phyloP scores from a whole-genome alignment of 1,140 invertebrate species.

The Centruroides sculpturatus region DNA sequence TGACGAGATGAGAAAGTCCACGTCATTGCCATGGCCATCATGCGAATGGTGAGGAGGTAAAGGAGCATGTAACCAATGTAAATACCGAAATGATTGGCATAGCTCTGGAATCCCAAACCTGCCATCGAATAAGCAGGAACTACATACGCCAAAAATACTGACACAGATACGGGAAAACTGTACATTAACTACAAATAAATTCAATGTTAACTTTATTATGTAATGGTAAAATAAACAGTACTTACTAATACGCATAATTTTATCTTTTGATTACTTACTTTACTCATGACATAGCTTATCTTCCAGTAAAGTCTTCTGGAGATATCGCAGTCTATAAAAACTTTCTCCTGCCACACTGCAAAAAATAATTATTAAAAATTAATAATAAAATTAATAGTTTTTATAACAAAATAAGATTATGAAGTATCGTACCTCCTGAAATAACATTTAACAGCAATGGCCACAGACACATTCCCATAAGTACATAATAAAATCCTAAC shows the following conservation, averaged over 20 bases:
- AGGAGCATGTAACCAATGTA: slow-evolving; percentile 67
- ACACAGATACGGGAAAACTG: slow-evolving; percentile 42
- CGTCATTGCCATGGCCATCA: slow-evolving; percentile 49
- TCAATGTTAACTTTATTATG: no score
- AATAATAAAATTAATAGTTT: no score
- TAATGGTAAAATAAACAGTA: no score
- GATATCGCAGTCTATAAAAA: slow-evolving; percentile 59
- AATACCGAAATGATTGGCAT: slow-evolving; percentile 49
- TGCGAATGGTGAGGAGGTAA: slow-evolving; percentile 54
- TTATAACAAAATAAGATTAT: no score
- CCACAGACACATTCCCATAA: slow-evolving; percentile 57
- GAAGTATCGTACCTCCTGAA: slow-evolving; percentile 33
- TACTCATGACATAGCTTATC: slow-evolving; percentile 56
- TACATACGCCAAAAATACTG: slow-evolving; percentile 61
- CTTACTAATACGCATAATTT: no score
- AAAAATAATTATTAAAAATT: background rate
- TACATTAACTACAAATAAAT: slow-evolving; percentile 36
- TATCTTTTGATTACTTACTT: slow-evolving; percentile 38
- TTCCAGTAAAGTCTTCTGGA: slow-evolving; percentile 60
- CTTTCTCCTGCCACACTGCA: slow-evolving; percentile 43
- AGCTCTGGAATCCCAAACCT: slow-evolving; percentile 44
- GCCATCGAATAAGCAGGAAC: slow-evolving; percentile 81
- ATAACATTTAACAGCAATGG: slow-evolving; percentile 53
- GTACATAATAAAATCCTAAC: slow-evolving; percentile 63
- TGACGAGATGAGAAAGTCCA: slow-evolving; percentile 36